These are phyloP conservation scores for Thymelicus acteon DNA, from an alignment of 2,888 invertebrate genomes.

Conservation along the genomic window DNA sequence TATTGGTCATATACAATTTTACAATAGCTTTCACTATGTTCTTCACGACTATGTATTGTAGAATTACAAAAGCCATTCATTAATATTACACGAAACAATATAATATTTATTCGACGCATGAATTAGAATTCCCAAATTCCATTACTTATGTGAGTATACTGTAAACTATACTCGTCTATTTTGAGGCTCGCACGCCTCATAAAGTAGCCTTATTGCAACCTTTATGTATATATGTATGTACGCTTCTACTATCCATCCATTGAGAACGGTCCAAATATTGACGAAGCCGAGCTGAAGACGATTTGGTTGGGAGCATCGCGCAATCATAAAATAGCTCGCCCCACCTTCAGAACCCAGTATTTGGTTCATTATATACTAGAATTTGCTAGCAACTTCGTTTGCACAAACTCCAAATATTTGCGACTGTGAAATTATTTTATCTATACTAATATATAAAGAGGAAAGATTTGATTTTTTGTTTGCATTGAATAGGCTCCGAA, in stretches of 20 bases:
- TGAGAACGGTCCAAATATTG: constrained; percentile 6
- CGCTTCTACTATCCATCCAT: constrained; percentile 2
- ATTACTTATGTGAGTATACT: background rate
- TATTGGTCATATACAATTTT: no score
- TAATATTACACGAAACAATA: background rate
- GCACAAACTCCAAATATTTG: no score
- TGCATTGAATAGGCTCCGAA: no score
- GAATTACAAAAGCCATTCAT: no score
- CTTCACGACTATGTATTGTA: no score
- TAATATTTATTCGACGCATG: background rate
- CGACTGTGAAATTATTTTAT: no score
- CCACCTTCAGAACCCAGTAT: background rate
- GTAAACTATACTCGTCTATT: background rate
- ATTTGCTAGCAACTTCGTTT: no score
- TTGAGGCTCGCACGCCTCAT: background rate
- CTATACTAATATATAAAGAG: no score
- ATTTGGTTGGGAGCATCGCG: background rate
- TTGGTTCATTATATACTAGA: no score
- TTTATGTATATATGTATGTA: background rate
- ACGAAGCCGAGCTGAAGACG: background rate
- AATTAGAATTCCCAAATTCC: background rate
- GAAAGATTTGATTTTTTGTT: no score
- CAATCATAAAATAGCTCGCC: background rate
- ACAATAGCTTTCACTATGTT: no score
- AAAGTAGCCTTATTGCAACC: constrained; percentile 5